phyloP scores from a whole-genome alignment of 2,797 vertebrate genomes.

The Spondyliosoma cantharus region DNA sequence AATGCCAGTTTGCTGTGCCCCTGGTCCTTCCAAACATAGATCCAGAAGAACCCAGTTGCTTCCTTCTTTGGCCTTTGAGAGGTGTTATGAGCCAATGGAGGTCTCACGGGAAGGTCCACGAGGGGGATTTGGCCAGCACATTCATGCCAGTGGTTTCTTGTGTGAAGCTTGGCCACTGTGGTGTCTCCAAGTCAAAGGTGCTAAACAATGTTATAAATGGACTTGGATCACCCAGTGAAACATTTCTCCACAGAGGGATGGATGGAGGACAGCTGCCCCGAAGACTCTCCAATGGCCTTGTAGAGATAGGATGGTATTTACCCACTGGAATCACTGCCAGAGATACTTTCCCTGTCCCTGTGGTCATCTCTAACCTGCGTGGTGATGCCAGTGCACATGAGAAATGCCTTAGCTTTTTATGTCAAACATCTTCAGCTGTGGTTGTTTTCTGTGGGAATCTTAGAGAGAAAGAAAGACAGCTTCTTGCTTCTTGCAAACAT shows the following conservation, averaged over 20 bases:
- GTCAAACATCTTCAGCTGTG: conserved; percentile 83
- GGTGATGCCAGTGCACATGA: conserved; percentile 82
- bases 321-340: conserved; percentile 73
- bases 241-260: conserved; percentile 85
- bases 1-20: conserved; percentile 89
- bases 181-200: conserved; percentile 86
- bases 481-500: conserved; percentile 72
- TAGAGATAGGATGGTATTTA: conserved; percentile 87
- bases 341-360: conserved; percentile 81
- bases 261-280: conserved; percentile 78
- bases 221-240: conserved; percentile 63
- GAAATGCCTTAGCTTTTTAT: conserved; percentile 81
- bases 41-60: conserved; percentile 67
- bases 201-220: conserved; percentile 83
- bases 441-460: conserved; percentile 86
- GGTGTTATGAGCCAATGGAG: conserved; percentile 82
- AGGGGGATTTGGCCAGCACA: conserved; percentile 81
- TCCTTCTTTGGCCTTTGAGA: conserved; percentile 88
- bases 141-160: conserved; percentile 80
- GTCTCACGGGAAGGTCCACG: conserved; percentile 60
- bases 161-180: conserved; percentile 76
- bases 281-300: conserved; percentile 81
- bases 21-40: conserved; percentile 82
- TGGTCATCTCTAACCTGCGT: conserved; percentile 85
- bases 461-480: conserved; percentile 74